A percentile compares a stretch with the other conserved stretches of the same genome.
Evolutionary conservation across 2,888 invertebrate species (phyloP).

Genomic region (Morpho helenor): DNA sequence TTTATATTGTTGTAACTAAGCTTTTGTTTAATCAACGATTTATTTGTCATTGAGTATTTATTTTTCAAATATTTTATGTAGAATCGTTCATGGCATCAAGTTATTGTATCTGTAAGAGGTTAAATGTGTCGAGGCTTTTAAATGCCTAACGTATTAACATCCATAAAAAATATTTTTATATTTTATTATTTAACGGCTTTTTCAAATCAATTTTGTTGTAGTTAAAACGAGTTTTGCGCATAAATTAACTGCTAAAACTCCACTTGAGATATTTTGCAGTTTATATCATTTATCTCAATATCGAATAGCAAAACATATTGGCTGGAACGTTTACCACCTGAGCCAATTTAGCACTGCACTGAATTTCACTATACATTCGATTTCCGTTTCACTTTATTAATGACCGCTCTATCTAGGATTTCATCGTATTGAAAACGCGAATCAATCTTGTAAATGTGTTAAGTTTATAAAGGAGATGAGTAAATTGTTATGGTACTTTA

Average conservation of each 20-base stretch:
- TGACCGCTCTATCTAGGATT: conserved; percentile 26
- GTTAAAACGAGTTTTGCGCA: background rate
- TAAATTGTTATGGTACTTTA: conserved; percentile 5
- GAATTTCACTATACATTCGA: conserved; percentile 32
- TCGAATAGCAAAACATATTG: conserved; percentile 32
- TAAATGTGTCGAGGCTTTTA: no score
- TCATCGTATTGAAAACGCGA: conserved; percentile 26
- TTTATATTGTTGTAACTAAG: background rate
- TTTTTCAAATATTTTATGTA: no score
- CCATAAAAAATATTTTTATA: no score
- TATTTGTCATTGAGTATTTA: no score
- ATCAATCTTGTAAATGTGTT: conserved; percentile 22
- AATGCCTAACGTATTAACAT: no score
- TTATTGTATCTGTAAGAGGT: no score
- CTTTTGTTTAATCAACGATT: background rate
- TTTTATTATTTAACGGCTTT: no score
- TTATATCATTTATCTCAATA: conserved; percentile 30
- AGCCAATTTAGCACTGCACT: conserved; percentile 29
- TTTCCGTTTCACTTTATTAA: conserved; percentile 31
- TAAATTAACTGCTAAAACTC: conserved; percentile 9
- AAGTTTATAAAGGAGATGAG: conserved; percentile 16
- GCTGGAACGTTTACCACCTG: conserved; percentile 33
- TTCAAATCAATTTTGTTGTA: background rate
- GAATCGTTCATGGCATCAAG: no score
- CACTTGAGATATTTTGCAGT: conserved; percentile 18